Conservation (phyloP, 2,113 vertebrate species). For the Nerophis lumbriciformis region DNA sequence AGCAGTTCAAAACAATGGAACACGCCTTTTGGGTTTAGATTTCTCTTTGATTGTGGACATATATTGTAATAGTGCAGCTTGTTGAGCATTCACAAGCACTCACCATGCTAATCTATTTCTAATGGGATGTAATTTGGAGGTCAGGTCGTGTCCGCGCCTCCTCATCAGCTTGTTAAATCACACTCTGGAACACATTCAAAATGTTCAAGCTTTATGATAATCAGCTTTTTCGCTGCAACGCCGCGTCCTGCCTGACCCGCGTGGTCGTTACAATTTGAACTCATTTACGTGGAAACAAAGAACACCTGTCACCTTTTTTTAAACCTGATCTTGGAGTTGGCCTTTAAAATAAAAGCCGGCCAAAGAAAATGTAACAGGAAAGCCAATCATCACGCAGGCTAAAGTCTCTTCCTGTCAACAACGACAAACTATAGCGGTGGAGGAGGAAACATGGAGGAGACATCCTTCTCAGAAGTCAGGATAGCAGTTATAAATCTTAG, state of each 20-base stretch:
- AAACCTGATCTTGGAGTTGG: conserved; percentile 8
- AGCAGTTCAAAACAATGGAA: background rate
- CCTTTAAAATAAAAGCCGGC: background rate
- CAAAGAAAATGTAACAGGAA: too few relatives aligned
- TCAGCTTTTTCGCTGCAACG: conserved; percentile 25
- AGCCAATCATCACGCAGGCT: background rate
- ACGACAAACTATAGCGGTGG: background rate
- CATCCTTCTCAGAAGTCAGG: background rate
- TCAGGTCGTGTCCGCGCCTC: conserved; percentile 39
- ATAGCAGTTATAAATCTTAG: background rate
- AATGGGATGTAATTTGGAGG: conserved; percentile 43
- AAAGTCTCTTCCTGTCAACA: background rate
- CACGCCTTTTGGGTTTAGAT: background rate
- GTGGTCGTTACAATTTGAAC: conserved; percentile 26
- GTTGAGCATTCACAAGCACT: conserved; percentile 14
- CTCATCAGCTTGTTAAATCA: conserved; percentile 56
- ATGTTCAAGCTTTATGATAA: conserved; percentile 47
- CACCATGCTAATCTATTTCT: conserved; percentile 29
- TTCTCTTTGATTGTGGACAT: background rate
- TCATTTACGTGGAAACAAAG: conserved; percentile 21
- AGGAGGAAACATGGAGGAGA: background rate
- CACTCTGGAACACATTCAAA: conserved; percentile 37
- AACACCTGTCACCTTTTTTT: conserved; percentile 1
- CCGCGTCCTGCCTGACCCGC: conserved; percentile 26
- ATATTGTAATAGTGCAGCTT: conserved; percentile 1